phyloP scores from a whole-genome alignment of 2,797 vertebrate species.

The Valencia hispanica region DNA sequence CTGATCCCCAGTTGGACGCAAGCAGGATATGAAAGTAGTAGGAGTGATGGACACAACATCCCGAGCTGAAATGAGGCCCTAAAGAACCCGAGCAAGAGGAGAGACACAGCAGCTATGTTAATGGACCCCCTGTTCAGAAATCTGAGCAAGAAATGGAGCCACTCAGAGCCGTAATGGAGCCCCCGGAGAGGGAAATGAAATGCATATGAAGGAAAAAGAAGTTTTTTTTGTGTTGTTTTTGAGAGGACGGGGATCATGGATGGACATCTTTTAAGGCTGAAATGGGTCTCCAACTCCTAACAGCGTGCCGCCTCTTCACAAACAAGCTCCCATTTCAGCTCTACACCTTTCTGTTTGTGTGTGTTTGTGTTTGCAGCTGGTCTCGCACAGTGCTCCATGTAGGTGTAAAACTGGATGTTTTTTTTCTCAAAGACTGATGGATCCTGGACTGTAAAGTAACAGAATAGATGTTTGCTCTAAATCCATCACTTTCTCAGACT shows the following conservation, averaged over 20 bases:
- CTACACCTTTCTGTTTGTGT: slow-evolving; percentile 41
- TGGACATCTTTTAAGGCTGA: slow-evolving; percentile 40
- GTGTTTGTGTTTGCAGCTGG: slow-evolving; percentile 33
- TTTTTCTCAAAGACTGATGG: slow-evolving; percentile 14
- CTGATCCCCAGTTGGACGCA: slow-evolving; percentile 90
- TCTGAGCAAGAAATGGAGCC: slow-evolving; percentile 63
- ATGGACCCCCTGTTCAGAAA: slow-evolving; percentile 65
- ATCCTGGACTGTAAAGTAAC: slow-evolving; percentile 16
- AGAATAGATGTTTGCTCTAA: slow-evolving; percentile 41
- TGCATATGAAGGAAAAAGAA: slow-evolving; percentile 51
- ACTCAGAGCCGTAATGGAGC: slow-evolving; percentile 63
- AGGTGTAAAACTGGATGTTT: slow-evolving; percentile 28
- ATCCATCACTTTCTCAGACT: slow-evolving; percentile 41
- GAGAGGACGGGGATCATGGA: slow-evolving; percentile 41
- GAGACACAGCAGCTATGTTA: slow-evolving; percentile 55
- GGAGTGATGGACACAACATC: slow-evolving; percentile 68
- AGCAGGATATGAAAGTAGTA: slow-evolving; percentile 75
- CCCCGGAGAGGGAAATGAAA: slow-evolving; percentile 64
- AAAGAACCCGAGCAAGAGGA: slow-evolving; percentile 65
- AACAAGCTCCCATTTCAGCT: slow-evolving; percentile 41
- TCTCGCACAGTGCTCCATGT: slow-evolving; percentile 11
- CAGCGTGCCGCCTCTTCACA: slow-evolving; percentile 40
- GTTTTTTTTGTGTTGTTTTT: slow-evolving; percentile 21
- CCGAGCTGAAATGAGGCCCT: slow-evolving; percentile 65
- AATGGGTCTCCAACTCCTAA: slow-evolving; percentile 33